These are phyloP conservation scores for Spisula subtruncata DNA, from an alignment of 2,888 invertebrate genomes.

Conservation along the genomic window DNA sequence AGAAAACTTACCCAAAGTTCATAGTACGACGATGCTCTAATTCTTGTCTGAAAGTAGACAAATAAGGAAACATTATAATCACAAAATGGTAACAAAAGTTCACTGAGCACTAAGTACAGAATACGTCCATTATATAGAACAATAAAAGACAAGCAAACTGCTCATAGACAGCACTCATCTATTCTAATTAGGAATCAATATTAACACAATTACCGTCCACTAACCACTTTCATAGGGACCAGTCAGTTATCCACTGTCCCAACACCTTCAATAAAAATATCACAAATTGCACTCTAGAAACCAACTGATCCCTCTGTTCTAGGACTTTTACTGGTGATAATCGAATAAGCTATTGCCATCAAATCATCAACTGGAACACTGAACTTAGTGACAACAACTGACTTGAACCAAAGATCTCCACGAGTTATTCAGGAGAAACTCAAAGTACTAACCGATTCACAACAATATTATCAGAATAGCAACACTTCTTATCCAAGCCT, in stretches of 20 bases:
- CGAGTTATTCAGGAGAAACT: not conserved
- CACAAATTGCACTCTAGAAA: not conserved
- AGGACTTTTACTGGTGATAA: not conserved
- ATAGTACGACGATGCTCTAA: slow-evolving; percentile 80
- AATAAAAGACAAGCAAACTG: not conserved
- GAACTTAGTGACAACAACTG: not conserved
- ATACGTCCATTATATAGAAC: not conserved
- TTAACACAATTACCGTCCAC: slow-evolving; percentile 17
- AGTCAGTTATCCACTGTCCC: not conserved
- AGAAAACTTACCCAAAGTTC: slow-evolving; percentile 77
- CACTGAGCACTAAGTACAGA: not conserved
- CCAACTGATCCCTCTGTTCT: not conserved
- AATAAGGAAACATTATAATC: not conserved
- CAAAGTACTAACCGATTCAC: not conserved
- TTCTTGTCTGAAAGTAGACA: slow-evolving; percentile 80
- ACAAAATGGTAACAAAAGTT: not conserved
- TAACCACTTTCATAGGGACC: not conserved
- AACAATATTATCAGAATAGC: not conserved
- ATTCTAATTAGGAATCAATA: slow-evolving; percentile 5
- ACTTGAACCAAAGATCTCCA: too few species aligned
- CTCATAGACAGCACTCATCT: not conserved
- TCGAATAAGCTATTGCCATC: not conserved
- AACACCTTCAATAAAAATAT: slow-evolving; percentile 20
- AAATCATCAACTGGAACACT: not conserved
- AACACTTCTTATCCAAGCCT: not conserved